Evolutionary conservation across 1,140 invertebrate genomes (phyloP).

Genomic region (Magallana gigas): DNA sequence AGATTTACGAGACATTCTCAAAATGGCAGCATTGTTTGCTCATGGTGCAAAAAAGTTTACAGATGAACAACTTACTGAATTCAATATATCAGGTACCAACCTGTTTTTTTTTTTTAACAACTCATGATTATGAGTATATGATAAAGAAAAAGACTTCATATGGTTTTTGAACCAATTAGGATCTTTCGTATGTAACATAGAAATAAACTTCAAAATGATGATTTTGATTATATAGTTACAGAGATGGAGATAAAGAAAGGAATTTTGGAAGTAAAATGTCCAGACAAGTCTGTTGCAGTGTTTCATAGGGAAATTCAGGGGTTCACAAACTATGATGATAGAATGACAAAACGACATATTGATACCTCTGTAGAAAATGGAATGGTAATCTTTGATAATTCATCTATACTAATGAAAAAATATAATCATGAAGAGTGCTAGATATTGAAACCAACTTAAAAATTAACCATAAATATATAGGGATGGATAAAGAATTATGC

Average conservation of each 20-base stretch:
- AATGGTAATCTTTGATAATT: not conserved
- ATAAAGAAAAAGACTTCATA: no score
- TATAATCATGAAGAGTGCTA: no score
- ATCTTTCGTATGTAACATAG: not conserved
- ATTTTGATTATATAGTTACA: slow-evolving; percentile 50
- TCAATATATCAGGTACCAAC: slow-evolving; percentile 69
- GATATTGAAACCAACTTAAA: no score
- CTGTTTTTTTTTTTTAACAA: not conserved
- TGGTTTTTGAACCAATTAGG: no score
- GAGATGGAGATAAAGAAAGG: slow-evolving; percentile 59
- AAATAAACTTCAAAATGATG: not conserved
- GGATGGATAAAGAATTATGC: no score
- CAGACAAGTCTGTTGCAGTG: slow-evolving; percentile 36
- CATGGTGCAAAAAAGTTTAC: slow-evolving; percentile 62
- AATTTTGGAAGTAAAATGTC: slow-evolving; percentile 49
- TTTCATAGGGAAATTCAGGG: slow-evolving; percentile 44
- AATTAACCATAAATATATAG: no score
- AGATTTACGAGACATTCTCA: slow-evolving; percentile 58
- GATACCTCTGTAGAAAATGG: not conserved
- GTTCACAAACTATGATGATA: slow-evolving; percentile 22
- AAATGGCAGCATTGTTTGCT: slow-evolving; percentile 58
- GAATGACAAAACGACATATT: slow-evolving; percentile 18
- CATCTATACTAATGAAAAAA: no score
- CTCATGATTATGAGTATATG: no score
- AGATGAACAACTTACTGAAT: slow-evolving; percentile 58